A percentile compares a stretch with the other conserved stretches of the same genome.
Conservation (phyloP, 2,888 invertebrate genomes). For the Synanthedon formicaeformis region DNA sequence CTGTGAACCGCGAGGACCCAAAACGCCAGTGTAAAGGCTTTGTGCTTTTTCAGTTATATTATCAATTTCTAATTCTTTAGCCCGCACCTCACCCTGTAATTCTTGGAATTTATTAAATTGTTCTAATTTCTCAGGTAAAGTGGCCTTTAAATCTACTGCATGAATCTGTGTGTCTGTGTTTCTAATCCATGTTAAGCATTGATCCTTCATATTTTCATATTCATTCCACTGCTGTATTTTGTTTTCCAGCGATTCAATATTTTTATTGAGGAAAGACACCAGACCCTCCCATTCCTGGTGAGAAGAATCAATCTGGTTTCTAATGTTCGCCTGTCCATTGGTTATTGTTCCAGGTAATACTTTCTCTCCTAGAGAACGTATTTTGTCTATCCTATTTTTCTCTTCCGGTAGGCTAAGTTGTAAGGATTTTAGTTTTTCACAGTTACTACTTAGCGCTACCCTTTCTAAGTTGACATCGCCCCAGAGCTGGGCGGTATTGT, state of each 20-base stretch:
- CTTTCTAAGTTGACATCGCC: constrained; percentile 86
- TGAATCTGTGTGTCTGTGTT: constrained; percentile 89
- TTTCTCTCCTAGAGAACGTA: constrained; percentile 86
- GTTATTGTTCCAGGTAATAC: constrained; percentile 89
- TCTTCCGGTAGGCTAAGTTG: constrained; percentile 87
- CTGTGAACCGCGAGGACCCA: constrained; percentile 81
- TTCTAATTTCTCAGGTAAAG: constrained; percentile 83
- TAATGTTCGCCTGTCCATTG: constrained; percentile 85
- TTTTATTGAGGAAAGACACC: constrained; percentile 79
- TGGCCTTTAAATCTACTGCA: constrained; percentile 87
- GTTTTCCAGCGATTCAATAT: constrained; percentile 82
- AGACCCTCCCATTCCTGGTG: constrained; percentile 92
- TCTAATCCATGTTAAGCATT: constrained; percentile 87
- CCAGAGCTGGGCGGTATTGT: constrained; percentile 84
- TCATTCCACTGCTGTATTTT: constrained; percentile 93
- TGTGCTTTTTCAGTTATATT: constrained; percentile 93
- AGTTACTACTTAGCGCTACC: constrained; percentile 86
- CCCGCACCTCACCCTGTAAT: constrained; percentile 88
- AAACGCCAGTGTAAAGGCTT: constrained; percentile 79
- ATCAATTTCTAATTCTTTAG: constrained; percentile 93
- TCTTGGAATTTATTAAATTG: constrained; percentile 84
- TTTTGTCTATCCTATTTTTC: constrained; percentile 83
- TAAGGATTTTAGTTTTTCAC: constrained; percentile 85
- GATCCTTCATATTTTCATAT: constrained; percentile 88
- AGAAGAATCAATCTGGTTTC: constrained; percentile 87